These are phyloP conservation scores for Microvelia longipes DNA, from an alignment of 1,140 invertebrate genomes.

Conservation along the genomic window DNA sequence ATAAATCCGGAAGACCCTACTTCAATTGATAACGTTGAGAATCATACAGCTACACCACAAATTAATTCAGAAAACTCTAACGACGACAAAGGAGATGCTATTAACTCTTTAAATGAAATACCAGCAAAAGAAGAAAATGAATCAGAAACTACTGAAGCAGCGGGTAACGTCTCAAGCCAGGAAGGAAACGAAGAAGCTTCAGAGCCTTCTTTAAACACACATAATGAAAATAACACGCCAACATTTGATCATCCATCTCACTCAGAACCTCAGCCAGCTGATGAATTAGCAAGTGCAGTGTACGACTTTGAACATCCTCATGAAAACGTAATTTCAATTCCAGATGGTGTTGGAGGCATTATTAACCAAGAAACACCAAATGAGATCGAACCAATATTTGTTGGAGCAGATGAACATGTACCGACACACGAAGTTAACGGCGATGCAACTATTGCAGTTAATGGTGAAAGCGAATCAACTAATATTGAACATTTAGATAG, in stretches of 20 bases:
- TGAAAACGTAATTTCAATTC: neutral
- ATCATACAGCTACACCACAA: neutral
- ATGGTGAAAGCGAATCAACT: too few relatives aligned
- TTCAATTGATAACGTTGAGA: constrained; percentile 12
- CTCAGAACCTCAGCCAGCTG: too few relatives aligned
- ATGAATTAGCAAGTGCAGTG: neutral
- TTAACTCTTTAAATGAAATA: neutral
- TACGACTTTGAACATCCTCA: neutral
- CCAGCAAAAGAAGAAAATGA: neutral
- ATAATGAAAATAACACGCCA: too few relatives aligned
- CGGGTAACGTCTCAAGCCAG: too few relatives aligned
- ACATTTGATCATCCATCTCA: too few relatives aligned
- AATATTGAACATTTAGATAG: too few relatives aligned
- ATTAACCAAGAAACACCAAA: neutral
- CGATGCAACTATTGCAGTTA: too few relatives aligned
- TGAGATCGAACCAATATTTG: neutral
- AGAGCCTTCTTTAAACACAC: too few relatives aligned
- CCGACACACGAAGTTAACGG: too few relatives aligned
- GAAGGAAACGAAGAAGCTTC: too few relatives aligned
- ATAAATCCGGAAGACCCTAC: constrained; percentile 15
- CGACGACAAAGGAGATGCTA: neutral
- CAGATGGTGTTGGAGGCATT: neutral
- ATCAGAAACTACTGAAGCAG: neutral
- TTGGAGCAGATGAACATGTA: too few relatives aligned
- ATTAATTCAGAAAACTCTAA: constrained; percentile 6